Evolutionary conservation across 53 echinoderm and acorn worm species (phyloP).

Genomic region (Patiria pectinifera): DNA sequence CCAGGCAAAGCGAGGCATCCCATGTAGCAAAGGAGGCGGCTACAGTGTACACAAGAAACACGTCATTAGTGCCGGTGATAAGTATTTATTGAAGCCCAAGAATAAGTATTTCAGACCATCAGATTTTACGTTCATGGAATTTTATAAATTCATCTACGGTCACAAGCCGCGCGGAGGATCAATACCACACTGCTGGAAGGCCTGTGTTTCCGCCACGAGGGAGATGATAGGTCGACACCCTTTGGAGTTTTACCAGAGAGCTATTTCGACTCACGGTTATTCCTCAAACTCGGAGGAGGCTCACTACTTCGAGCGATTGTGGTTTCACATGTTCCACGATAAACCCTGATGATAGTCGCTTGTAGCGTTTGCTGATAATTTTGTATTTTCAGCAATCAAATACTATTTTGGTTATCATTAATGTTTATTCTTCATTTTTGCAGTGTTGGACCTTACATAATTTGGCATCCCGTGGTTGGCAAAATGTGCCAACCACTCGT

Average conservation of each 20-base stretch:
- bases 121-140: neutral
- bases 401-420: too few species aligned
- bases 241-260: slow-evolving; percentile 15
- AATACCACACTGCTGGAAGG: neutral
- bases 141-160: neutral
- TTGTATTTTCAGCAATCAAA: too few species aligned
- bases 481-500: too few species aligned
- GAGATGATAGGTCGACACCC: slow-evolving; percentile 13
- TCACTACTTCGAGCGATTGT: slow-evolving; percentile 32
- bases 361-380: too few species aligned
- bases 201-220: slow-evolving; percentile 23
- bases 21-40: neutral
- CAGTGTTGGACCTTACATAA: too few species aligned
- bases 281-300: slow-evolving; percentile 24
- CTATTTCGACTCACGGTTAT: neutral
- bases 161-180: neutral
- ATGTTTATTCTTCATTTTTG: too few species aligned
- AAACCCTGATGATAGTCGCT: too few species aligned
- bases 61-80: neutral
- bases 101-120: neutral
- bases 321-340: neutral
- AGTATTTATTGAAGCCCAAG: neutral
- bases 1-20: neutral
- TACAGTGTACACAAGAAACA: neutral
- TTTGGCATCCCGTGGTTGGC: too few species aligned